Conservation (phyloP, 2,113 vertebrate genomes). For the human region DNA sequence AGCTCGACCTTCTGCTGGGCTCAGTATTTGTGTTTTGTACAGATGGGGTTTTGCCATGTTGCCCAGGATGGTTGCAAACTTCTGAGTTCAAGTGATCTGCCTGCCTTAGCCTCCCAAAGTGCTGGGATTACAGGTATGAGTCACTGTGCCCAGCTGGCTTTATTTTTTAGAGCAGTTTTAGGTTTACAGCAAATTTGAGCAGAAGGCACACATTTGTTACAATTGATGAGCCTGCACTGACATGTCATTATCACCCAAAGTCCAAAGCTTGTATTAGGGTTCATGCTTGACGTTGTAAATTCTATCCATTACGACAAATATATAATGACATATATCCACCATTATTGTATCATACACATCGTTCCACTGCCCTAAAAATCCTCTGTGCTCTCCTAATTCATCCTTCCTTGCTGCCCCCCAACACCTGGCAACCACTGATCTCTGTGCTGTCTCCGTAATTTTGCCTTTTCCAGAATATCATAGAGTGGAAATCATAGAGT, state of each 20-base stretch:
- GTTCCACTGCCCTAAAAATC: not conserved
- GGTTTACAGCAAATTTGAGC: not conserved
- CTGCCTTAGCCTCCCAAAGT: too few relatives aligned
- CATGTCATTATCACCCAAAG: not conserved
- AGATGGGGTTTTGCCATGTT: too few relatives aligned
- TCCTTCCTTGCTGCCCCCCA: not conserved
- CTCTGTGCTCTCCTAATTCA: too few relatives aligned
- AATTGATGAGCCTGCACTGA: not conserved
- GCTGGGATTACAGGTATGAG: too few relatives aligned
- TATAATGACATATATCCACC: not conserved
- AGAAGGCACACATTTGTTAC: not conserved
- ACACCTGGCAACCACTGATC: not conserved
- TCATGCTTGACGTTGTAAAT: not conserved
- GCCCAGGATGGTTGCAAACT: too few relatives aligned
- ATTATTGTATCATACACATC: not conserved
- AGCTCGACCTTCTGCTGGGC: too few relatives aligned
- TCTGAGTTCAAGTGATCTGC: too few relatives aligned
- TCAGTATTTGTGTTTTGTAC: too few relatives aligned
- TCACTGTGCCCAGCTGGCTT: too few relatives aligned
- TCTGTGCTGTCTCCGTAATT: not conserved
- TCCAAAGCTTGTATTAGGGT: not conserved
- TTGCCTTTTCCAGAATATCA: not conserved
- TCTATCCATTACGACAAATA: not conserved
- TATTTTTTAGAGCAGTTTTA: not conserved
- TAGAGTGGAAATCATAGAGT: not conserved